These are phyloP conservation scores for Crypturellus undulatus DNA, from an alignment of 2,113 vertebrate species.

Conservation along the genomic window DNA sequence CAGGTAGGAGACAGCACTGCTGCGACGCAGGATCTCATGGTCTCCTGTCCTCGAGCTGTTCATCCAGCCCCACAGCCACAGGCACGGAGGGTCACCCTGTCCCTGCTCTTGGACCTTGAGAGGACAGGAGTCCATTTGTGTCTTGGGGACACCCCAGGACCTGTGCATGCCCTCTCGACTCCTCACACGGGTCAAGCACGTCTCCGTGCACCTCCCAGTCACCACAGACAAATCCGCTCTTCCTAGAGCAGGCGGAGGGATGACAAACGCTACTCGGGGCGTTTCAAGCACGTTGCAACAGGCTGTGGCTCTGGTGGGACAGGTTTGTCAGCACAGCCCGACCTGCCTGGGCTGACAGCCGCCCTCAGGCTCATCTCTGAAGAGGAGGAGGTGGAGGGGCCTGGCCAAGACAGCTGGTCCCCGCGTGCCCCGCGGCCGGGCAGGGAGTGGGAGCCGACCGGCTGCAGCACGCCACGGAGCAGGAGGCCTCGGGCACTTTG, in stretches of 20 bases:
- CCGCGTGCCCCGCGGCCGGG: background rate
- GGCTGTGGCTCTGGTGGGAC: constrained; percentile 15
- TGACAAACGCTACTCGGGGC: background rate
- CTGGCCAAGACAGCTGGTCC: background rate
- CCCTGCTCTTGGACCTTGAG: too few relatives aligned
- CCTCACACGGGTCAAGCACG: background rate
- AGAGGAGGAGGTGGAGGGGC: background rate
- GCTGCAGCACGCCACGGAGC: background rate
- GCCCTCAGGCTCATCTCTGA: background rate
- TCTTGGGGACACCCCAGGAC: background rate
- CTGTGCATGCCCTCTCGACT: background rate
- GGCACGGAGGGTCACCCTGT: background rate
- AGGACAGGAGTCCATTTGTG: too few relatives aligned
- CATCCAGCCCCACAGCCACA: fast-evolving
- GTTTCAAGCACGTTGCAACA: constrained; percentile 14
- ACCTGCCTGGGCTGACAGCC: background rate
- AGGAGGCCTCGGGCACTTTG: background rate
- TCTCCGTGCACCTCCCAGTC: background rate
- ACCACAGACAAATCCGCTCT: background rate
- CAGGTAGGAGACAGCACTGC: background rate
- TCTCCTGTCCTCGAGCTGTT: background rate
- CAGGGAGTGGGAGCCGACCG: background rate
- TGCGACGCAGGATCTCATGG: background rate
- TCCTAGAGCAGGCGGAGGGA: fast-evolving
- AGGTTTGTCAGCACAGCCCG: constrained; percentile 25